Evolutionary conservation across 2,888 invertebrate genomes (phyloP).

Genomic region (Caenorhabditis parvicauda): DNA sequence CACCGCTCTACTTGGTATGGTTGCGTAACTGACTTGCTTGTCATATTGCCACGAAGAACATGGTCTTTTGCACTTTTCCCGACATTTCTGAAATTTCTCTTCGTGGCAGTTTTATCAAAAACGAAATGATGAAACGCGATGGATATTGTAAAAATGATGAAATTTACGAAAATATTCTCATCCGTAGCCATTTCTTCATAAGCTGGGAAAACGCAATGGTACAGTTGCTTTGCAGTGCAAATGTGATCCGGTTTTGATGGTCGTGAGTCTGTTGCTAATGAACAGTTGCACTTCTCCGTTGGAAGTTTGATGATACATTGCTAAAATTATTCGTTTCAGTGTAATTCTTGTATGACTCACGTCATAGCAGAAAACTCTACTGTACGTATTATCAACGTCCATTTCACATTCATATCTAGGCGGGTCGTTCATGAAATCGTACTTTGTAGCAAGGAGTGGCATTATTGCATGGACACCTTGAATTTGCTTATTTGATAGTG

Average conservation of each 20-base stretch:
- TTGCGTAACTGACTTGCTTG: constrained; percentile 51
- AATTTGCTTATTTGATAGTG: too few relatives aligned
- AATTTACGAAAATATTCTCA: not conserved
- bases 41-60: constrained; percentile 54
- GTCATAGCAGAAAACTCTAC: constrained; percentile 53
- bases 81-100: constrained; percentile 39
- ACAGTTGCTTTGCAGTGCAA: constrained; percentile 46
- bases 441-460: constrained; percentile 52
- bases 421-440: constrained; percentile 59
- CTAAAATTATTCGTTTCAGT: constrained; percentile 27
- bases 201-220: constrained; percentile 39
- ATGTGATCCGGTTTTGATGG: constrained; percentile 36
- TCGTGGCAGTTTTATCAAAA: not conserved
- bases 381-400: constrained; percentile 40
- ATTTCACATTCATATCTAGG: constrained; percentile 46
- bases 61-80: constrained; percentile 46
- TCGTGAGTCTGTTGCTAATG: constrained; percentile 41
- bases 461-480: constrained; percentile 57
- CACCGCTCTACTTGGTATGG: constrained; percentile 47
- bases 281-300: constrained; percentile 49
- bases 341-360: constrained; percentile 19
- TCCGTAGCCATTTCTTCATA: constrained; percentile 12
- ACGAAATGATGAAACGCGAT: not conserved
- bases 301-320: constrained; percentile 44
- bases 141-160: not conserved